A percentile compares a stretch with the other conserved stretches of the same genome.
Conservation (phyloP, 2,113 vertebrate genomes). For the Illadopsis cleaveri region DNA sequence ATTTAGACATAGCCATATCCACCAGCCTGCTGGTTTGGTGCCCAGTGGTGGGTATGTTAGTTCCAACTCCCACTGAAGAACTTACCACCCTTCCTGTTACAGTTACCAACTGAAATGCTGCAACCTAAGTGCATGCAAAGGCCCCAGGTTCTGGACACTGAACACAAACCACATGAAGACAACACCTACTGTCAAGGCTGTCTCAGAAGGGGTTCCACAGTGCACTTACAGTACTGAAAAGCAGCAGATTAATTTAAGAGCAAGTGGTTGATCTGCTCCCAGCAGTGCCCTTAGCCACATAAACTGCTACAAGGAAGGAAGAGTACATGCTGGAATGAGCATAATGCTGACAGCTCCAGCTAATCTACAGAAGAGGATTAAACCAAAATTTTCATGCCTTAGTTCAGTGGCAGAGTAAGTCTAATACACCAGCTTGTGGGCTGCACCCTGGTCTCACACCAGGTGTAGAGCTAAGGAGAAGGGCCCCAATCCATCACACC, state of each 20-base stretch:
- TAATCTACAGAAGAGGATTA: neutral
- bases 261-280: neutral
- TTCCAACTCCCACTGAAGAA: neutral
- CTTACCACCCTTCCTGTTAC: neutral
- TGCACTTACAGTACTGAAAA: neutral
- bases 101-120: neutral
- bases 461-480: neutral
- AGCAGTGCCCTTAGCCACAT: neutral
- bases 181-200: neutral
- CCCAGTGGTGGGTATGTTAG: neutral
- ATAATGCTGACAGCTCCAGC: neutral
- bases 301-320: neutral
- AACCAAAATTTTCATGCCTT: neutral
- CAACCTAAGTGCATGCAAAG: neutral
- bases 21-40: neutral
- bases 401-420: neutral
- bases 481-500: neutral
- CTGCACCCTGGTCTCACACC: neutral
- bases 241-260: neutral
- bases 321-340: neutral
- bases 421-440: neutral
- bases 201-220: neutral
- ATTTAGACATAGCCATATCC: neutral
- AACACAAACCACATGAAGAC: neutral
- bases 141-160: accelerated